These are phyloP conservation scores for Monopis laevigella DNA, from an alignment of 2,888 invertebrate genomes.

Conservation along the genomic window DNA sequence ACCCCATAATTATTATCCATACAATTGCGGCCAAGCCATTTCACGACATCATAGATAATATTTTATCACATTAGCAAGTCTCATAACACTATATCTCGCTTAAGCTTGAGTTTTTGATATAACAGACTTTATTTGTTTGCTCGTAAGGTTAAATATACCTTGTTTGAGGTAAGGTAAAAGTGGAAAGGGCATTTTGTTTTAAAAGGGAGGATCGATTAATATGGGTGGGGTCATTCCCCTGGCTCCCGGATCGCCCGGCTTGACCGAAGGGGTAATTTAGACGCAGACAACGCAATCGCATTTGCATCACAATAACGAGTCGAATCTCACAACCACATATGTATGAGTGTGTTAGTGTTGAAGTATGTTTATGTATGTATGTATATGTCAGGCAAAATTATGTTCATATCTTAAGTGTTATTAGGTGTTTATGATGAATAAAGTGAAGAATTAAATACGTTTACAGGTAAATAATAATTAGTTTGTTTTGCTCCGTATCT, in stretches of 20 bases:
- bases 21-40: slow-evolving; percentile 45
- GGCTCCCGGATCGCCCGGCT: slow-evolving; percentile 24
- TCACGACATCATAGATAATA: slow-evolving; percentile 35
- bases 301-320: slow-evolving; percentile 61
- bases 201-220: slow-evolving; percentile 55
- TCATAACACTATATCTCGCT: slow-evolving; percentile 57
- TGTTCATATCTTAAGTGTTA: no score
- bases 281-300: slow-evolving; percentile 60
- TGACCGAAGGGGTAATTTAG: slow-evolving; percentile 64
- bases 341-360: no score
- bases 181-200: slow-evolving; percentile 40
- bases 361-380: no score
- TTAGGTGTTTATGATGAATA: no score
- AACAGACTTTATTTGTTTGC: neutral
- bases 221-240: slow-evolving; percentile 53
- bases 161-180: slow-evolving; percentile 16
- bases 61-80: slow-evolving; percentile 52
- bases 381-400: no score
- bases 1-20: slow-evolving; percentile 54
- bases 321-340: no score
- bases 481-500: no score
- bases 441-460: no score
- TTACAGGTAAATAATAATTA: no score
- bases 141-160: neutral
- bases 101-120: slow-evolving; percentile 24